These are phyloP conservation scores for Pegea sp. DNA, from an alignment of 23 tunicate genomes.

Conservation along the genomic window DNA sequence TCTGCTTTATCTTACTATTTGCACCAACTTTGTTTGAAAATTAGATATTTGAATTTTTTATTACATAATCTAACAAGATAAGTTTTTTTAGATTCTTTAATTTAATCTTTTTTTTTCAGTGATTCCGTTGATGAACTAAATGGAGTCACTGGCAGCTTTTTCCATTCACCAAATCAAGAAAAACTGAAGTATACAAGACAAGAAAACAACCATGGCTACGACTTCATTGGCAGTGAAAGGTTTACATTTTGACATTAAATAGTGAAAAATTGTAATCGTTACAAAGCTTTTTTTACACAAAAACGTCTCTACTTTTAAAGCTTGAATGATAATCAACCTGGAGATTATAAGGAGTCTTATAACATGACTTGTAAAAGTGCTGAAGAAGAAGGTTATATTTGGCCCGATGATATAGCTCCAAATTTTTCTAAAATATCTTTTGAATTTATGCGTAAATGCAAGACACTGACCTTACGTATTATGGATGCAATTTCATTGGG, in stretches of 20 bases:
- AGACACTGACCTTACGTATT: conserved; percentile 12
- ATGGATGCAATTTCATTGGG: conserved; percentile 29
- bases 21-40: too few species aligned
- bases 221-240: conserved; percentile 1
- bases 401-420: conserved; percentile 53
- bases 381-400: conserved; percentile 1
- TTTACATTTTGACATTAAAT: background rate
- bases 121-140: conserved; percentile 14
- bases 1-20: background rate
- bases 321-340: conserved; percentile 14
- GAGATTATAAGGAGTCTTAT: conserved; percentile 37
- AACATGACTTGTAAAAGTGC: conserved; percentile 17
- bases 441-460: conserved; percentile 21
- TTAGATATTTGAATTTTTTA: too few species aligned
- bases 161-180: conserved; percentile 4
- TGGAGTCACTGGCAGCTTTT: conserved; percentile 6
- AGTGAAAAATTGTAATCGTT: background rate
- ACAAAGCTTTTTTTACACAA: too few species aligned
- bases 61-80: too few species aligned
- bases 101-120: too few species aligned
- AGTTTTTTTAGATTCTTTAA: too few species aligned
- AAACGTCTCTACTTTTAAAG: conserved; percentile 4
- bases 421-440: conserved; percentile 9
- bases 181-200: conserved; percentile 3
- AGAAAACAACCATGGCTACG: conserved; percentile 6